These are phyloP conservation scores for Pyrocoelia pectoralis DNA, from an alignment of 2,888 invertebrate species.

Conservation along the genomic window DNA sequence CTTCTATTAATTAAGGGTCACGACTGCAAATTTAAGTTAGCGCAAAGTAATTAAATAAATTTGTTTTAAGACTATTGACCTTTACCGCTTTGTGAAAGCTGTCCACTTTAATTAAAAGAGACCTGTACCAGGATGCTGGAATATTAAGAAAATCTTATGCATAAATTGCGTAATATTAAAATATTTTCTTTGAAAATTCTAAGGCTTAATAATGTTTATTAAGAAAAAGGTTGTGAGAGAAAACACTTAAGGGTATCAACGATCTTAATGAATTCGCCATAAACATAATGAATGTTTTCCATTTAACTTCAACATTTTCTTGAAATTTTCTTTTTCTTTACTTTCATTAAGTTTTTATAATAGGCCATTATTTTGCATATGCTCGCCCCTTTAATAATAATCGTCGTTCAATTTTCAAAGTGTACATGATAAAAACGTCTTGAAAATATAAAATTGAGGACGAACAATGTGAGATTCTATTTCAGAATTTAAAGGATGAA, in stretches of 20 bases:
- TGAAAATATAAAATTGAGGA: too few species aligned
- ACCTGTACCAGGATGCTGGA: neutral
- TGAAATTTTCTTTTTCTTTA: neutral
- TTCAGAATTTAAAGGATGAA: too few species aligned
- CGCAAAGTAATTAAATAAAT: too few species aligned
- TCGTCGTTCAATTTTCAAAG: neutral
- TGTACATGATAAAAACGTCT: too few species aligned
- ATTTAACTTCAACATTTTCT: constrained; percentile 13
- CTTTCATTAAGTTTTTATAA: neutral
- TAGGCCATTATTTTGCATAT: constrained; percentile 2
- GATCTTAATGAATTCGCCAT: constrained; percentile 18
- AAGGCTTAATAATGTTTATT: constrained; percentile 9
- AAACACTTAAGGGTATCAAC: constrained; percentile 12
- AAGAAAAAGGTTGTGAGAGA: constrained; percentile 13
- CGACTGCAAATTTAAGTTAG: too few species aligned
- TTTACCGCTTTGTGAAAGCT: neutral
- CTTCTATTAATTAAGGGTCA: too few species aligned
- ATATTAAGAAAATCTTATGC: neutral
- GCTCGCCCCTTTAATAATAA: neutral
- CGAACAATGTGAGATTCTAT: too few species aligned
- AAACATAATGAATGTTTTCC: constrained; percentile 13
- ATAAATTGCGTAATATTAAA: constrained; percentile 9
- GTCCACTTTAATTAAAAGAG: neutral
- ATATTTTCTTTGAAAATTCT: neutral
- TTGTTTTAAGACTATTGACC: too few species aligned